Evolutionary conservation across 1,140 invertebrate genomes (phyloP).

Genomic region (Galleria mellonella): DNA sequence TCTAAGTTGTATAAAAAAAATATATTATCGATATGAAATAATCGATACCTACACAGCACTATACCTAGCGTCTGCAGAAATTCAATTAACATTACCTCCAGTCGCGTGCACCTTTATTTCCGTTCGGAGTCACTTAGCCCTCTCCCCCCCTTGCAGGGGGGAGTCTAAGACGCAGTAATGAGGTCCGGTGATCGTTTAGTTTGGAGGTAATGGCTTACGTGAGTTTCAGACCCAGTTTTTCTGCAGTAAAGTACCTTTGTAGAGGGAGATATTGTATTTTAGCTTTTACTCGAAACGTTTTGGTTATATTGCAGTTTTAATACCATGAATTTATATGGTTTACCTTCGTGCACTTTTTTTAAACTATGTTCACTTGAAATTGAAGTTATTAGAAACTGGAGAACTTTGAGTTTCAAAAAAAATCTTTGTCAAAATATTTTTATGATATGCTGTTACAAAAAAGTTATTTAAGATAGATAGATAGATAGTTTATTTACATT

Average conservation of each 20-base stretch:
- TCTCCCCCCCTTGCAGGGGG: constrained; percentile 21
- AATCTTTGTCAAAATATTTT: too few relatives aligned
- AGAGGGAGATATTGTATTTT: neutral
- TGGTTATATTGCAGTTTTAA: constrained; percentile 20
- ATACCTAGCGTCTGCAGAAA: constrained; percentile 64
- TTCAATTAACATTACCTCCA: constrained; percentile 74
- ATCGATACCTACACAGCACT: constrained; percentile 22
- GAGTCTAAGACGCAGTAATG: constrained; percentile 60
- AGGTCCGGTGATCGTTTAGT: constrained; percentile 69
- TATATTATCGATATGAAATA: constrained; percentile 7
- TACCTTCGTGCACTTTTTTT: too few relatives aligned
- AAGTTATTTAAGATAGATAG: too few relatives aligned
- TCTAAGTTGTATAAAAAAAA: too few relatives aligned
- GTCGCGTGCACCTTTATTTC: constrained; percentile 73
- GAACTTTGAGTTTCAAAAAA: too few relatives aligned
- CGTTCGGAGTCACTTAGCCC: constrained; percentile 67
- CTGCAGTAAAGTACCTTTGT: constrained; percentile 10
- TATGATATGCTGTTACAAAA: too few relatives aligned
- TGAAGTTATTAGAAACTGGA: too few relatives aligned
- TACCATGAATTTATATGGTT: constrained; percentile 8
- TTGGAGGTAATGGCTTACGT: constrained; percentile 67
- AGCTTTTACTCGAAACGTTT: too few relatives aligned
- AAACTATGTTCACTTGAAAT: too few relatives aligned
- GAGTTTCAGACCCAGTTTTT: constrained; percentile 34
- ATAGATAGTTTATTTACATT: too few relatives aligned